Evolutionary conservation across 2,888 invertebrate genomes (phyloP).

Genomic region (Agonopterix subpropinquella): DNA sequence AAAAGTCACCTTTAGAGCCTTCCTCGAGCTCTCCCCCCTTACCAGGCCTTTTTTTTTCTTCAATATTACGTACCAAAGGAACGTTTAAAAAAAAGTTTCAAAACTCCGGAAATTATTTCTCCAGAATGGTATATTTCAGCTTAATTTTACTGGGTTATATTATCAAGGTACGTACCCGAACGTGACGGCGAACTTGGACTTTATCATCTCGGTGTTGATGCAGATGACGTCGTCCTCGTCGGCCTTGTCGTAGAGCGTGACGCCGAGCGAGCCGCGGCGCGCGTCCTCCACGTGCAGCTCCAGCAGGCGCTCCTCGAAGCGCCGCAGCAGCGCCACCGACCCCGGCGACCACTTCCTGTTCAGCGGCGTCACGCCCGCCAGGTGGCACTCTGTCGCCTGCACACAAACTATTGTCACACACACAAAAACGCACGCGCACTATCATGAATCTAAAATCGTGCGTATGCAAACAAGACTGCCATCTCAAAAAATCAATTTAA

Average conservation of each 20-base stretch:
- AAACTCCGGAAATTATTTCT: no score
- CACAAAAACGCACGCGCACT: no score
- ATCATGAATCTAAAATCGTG: no score
- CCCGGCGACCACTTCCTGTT: conserved; percentile 52
- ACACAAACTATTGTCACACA: conserved; percentile 2
- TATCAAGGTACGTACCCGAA: conserved; percentile 55
- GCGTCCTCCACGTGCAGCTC: conserved; percentile 49
- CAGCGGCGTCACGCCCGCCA: conserved; percentile 54
- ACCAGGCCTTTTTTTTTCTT: no score
- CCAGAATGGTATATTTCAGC: no score
- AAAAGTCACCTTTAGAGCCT: no score
- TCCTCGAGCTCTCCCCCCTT: no score
- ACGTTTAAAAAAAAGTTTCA: no score
- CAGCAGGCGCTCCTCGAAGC: conserved; percentile 28
- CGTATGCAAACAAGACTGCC: no score
- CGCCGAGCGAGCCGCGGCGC: conserved; percentile 42
- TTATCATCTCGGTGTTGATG: conserved; percentile 57
- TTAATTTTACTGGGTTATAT: no score
- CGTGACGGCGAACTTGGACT: conserved; percentile 51
- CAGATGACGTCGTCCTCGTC: conserved; percentile 39
- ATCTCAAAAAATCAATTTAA: no score
- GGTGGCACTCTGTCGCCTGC: conserved; percentile 57
- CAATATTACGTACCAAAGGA: no score
- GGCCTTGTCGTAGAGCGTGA: conserved; percentile 40
- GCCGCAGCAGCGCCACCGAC: conserved; percentile 44